Evolutionary conservation across 2,797 vertebrate species (phyloP).

Genomic region (Nannoperca obscura): DNA sequence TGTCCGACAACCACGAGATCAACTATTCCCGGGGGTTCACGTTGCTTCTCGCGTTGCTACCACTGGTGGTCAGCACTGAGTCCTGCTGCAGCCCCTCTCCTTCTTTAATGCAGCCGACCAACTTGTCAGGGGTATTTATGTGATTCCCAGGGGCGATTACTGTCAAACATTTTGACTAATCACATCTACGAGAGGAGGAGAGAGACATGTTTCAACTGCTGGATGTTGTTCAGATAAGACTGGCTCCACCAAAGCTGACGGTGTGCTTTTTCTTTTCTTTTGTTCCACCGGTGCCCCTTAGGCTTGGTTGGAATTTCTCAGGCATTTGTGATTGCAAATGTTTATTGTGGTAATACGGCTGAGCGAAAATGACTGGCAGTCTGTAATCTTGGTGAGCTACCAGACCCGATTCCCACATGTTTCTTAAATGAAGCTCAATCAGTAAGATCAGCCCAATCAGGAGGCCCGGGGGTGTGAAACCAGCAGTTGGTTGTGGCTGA

Average conservation of each 20-base stretch:
- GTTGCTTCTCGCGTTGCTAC: constrained; percentile 57
- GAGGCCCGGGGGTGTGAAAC: constrained; percentile 50
- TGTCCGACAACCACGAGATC: constrained; percentile 70
- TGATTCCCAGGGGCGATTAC: constrained; percentile 56
- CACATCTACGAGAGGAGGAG: constrained; percentile 43
- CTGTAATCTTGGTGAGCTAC: constrained; percentile 34
- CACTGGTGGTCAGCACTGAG: constrained; percentile 81
- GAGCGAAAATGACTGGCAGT: constrained; percentile 33
- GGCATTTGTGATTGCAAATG: constrained; percentile 51
- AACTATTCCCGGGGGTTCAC: constrained; percentile 32
- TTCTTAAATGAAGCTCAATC: constrained; percentile 60
- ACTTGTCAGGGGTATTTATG: constrained; percentile 57
- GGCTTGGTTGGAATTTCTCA: constrained; percentile 33
- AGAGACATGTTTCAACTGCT: constrained; percentile 45
- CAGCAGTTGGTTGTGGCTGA: constrained; percentile 54
- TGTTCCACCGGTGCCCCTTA: constrained; percentile 1
- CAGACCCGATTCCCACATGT: constrained; percentile 59
- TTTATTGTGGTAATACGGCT: constrained; percentile 59
- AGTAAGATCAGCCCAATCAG: constrained; percentile 62
- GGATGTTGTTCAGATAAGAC: constrained; percentile 42
- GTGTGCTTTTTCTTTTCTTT: background rate
- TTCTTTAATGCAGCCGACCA: constrained; percentile 9
- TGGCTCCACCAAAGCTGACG: constrained; percentile 28
- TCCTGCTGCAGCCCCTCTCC: background rate
- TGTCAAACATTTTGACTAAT: constrained; percentile 71